phyloP scores from a whole-genome alignment of 2,888 invertebrate genomes.

The Philaethria dido region DNA sequence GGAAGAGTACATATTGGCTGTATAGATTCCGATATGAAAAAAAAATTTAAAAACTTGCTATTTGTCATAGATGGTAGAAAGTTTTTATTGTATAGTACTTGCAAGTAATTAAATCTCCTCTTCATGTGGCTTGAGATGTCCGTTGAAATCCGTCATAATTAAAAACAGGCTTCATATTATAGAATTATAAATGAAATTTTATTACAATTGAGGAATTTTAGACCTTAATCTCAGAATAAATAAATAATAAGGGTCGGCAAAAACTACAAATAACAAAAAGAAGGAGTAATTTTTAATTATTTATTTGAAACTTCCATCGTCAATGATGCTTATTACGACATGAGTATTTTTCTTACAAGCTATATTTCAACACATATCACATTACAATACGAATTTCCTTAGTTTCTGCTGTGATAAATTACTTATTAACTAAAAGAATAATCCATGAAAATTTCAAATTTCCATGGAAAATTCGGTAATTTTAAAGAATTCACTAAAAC shows the following conservation, averaged over 20 bases:
- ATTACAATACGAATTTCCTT: too few species aligned
- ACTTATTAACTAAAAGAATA: background rate
- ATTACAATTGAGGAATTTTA: background rate
- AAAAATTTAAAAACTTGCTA: background rate
- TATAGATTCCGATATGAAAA: background rate
- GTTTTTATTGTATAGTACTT: background rate
- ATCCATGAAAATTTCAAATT: background rate
- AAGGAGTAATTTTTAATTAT: background rate
- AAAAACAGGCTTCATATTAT: background rate
- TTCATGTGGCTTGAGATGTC: background rate
- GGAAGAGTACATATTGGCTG: background rate
- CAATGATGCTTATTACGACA: background rate
- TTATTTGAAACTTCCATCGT: conserved; percentile 11
- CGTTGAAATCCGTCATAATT: background rate
- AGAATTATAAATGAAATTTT: background rate
- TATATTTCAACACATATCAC: too few species aligned
- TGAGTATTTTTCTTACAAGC: background rate
- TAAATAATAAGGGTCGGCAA: too few species aligned
- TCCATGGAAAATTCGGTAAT: conserved; percentile 7
- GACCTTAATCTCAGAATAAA: background rate
- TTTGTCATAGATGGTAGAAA: background rate
- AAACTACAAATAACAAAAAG: background rate
- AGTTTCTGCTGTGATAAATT: too few species aligned
- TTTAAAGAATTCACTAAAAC: background rate
- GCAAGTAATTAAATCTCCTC: background rate